These are phyloP conservation scores for Hydraecia micacea DNA, from an alignment of 2,888 invertebrate genomes.

Conservation along the genomic window DNA sequence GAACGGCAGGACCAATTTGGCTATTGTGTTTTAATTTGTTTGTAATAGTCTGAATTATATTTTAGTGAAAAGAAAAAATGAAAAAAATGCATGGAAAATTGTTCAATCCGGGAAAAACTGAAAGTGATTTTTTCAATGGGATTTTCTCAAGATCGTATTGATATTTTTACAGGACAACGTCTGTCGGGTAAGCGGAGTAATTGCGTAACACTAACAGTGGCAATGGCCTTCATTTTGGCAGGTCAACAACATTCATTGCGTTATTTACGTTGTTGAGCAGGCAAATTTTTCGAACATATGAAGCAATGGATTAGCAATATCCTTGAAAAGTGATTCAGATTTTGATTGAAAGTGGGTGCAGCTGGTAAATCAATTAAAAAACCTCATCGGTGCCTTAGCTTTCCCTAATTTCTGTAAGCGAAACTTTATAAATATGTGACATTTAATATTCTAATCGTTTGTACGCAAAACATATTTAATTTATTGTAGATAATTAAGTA, in stretches of 20 bases:
- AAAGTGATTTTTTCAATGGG: neutral
- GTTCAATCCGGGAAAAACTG: neutral
- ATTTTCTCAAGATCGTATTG: neutral
- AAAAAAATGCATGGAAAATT: neutral
- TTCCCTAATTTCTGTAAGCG: neutral
- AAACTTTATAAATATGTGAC: neutral
- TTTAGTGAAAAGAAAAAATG: no score
- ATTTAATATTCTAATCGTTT: conserved; percentile 7
- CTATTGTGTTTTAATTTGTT: neutral
- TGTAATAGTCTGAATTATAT: neutral
- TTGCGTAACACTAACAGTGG: no score
- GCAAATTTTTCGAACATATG: no score
- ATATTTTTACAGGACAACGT: neutral
- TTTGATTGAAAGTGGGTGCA: no score
- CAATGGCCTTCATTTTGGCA: no score
- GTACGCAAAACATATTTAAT: neutral
- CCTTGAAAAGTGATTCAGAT: no score
- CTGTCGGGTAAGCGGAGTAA: no score
- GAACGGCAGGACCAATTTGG: neutral
- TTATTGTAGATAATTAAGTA: neutral
- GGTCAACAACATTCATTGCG: no score
- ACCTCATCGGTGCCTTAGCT: neutral
- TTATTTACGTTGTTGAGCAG: no score
- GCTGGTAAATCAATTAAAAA: neutral
- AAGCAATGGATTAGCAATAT: no score